phyloP scores from a whole-genome alignment of 2,113 vertebrate species.

The Anhinga anhinga region DNA sequence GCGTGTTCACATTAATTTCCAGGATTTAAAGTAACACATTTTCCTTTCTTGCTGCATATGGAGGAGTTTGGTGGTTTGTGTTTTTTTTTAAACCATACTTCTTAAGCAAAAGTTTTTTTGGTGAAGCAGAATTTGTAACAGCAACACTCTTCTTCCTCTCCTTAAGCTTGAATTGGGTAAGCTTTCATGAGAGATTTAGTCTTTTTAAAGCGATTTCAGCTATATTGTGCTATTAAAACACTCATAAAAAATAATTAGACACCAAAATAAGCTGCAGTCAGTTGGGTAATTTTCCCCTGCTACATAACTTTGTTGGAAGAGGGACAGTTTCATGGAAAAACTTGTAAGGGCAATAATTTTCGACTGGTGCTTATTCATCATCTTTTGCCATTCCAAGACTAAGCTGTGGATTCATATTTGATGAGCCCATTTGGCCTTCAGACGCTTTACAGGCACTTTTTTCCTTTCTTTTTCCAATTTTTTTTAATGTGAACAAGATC shows the following conservation, averaged over 20 bases:
- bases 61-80: background rate
- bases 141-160: background rate
- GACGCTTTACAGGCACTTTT: background rate
- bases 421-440: background rate
- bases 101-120: background rate
- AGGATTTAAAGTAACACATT: background rate
- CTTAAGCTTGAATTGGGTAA: background rate
- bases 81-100: background rate
- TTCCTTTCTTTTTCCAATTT: background rate
- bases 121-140: background rate
- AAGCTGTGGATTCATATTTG: background rate
- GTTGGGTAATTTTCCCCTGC: background rate
- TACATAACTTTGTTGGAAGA: background rate
- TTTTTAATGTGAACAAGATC: background rate
- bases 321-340: background rate
- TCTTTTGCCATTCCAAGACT: background rate
- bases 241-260: background rate
- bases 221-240: background rate
- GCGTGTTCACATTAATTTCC: background rate
- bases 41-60: background rate
- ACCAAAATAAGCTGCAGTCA: background rate
- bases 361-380: background rate
- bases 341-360: background rate
- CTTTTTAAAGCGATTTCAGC: background rate
- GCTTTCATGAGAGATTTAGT: background rate